Evolutionary conservation across 1,140 invertebrate species (phyloP), one percentile per base, ranked within the genome.

Genomic region (Drosophila auraria): DNA sequence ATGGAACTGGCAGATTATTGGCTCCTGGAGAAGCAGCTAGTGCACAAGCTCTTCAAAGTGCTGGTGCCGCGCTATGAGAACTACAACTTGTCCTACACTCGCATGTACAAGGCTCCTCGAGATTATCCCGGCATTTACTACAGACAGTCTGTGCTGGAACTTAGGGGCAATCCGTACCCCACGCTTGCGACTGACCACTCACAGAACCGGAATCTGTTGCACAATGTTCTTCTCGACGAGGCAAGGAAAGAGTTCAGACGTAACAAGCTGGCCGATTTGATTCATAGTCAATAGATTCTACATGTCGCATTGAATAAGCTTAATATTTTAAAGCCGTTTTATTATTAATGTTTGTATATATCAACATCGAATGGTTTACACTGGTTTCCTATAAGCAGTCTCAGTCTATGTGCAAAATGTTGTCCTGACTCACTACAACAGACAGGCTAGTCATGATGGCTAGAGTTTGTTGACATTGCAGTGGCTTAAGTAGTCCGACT

Each of bases 1-100:
- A 98, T 99, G 97, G 97, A 98, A 80, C 93, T 96, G 91, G 97
- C 97, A 20, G 95, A 97, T 91, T 98, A 95, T 93, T 99, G 97
- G 97, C 93, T 99, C 44, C 80, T 96, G 58, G 98, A 99, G 80
- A 98, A 98, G 89, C 96, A 98, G 93, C 93, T 98, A 14, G 94
- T 99, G 6, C 97, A 98, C 82, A 99, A 99, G 94, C 93, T 99
- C 44, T 99, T 99, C 83, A 98, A 99, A 95, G 97, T 98, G 17
- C 92, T 98, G 17, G 97, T 96, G 23, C 97, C 97, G 12, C 94
- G 97, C 58, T 99, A 95, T 94, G 93, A 97, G 87, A 95, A 96
- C 81, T 96, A 94, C 78, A 94, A 94, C 40, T 92, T 94, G 8
- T 95, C 96, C 2, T 98, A 95, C 87, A 98, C 97, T 27, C 95